Conservation (phyloP, 2,888 invertebrate species). For the Plagiodera versicolora region DNA sequence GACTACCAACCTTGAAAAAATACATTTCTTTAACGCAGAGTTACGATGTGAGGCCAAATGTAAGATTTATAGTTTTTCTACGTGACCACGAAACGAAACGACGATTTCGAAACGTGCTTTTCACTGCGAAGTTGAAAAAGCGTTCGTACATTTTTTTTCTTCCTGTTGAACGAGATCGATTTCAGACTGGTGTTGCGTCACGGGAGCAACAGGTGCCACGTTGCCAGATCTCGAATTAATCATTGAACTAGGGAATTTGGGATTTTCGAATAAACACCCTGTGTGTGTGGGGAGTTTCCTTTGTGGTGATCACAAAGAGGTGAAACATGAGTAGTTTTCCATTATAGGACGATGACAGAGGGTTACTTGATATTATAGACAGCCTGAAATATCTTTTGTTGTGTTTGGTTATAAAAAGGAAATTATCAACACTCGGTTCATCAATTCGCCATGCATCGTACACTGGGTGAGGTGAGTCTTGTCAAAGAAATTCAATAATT, state of each 20-base stretch:
- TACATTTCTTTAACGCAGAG: constrained; percentile 16
- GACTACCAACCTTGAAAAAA: too few relatives aligned
- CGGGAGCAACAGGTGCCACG: too few relatives aligned
- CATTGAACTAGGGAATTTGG: too few relatives aligned
- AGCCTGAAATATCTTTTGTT: constrained; percentile 14
- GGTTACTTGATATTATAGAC: constrained; percentile 20
- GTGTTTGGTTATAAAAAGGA: constrained; percentile 19
- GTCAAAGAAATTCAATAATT: constrained; percentile 6
- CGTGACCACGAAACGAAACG: background rate
- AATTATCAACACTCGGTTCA: constrained; percentile 3
- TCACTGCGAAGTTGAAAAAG: too few relatives aligned
- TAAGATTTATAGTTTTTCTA: background rate
- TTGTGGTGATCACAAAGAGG: background rate
- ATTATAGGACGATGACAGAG: constrained; percentile 20
- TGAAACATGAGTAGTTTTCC: constrained; percentile 14
- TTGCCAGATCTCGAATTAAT: too few relatives aligned
- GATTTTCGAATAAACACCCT: too few relatives aligned
- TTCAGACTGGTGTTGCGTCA: too few relatives aligned
- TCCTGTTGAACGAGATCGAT: too few relatives aligned
- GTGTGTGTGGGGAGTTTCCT: too few relatives aligned
- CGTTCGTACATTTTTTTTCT: too few relatives aligned
- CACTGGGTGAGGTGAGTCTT: constrained; percentile 17
- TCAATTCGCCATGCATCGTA: constrained; percentile 15
- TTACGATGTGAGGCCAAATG: constrained; percentile 15
- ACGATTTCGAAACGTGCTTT: constrained; percentile 10